Percentiles rank a stretch among this genome's conserved stretches.
These are phyloP conservation scores for Ara ararauna DNA, from an alignment of 2,797 vertebrate species.

Conservation along the genomic window DNA sequence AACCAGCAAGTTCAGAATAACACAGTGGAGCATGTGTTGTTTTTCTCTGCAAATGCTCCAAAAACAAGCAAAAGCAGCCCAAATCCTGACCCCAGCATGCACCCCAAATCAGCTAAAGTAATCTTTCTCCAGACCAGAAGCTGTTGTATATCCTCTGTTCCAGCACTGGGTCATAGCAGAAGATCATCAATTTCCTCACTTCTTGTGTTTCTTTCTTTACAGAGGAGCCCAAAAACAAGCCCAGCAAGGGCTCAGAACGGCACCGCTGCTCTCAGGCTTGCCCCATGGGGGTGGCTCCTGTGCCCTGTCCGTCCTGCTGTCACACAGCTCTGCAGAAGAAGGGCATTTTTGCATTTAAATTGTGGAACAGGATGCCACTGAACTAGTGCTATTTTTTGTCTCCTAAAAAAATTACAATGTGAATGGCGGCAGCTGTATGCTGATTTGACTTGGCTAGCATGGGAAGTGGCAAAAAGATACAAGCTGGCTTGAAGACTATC, in stretches of 20 bases:
- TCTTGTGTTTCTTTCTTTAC: neutral
- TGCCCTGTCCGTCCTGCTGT: fast-evolving
- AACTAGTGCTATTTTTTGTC: neutral
- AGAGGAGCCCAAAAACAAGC: neutral
- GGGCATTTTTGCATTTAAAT: neutral
- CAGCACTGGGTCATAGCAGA: neutral
- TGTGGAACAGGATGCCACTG: neutral
- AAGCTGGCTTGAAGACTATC: neutral
- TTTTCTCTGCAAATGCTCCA: slow-evolving; percentile 3
- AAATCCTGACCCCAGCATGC: neutral
- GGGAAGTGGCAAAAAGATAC: neutral
- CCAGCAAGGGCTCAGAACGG: neutral
- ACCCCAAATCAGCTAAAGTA: neutral
- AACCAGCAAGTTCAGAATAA: neutral
- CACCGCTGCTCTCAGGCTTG: fast-evolving
- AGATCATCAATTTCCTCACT: neutral
- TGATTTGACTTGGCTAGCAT: neutral
- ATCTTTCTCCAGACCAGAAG: neutral
- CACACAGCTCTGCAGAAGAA: neutral
- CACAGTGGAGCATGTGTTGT: neutral
- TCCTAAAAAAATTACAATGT: neutral
- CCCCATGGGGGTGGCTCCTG: neutral
- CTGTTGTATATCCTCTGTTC: neutral
- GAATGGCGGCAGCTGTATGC: neutral
- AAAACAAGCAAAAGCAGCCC: neutral